Conservation (phyloP, 2,797 vertebrate species). For the Xenopus petersii region DNA sequence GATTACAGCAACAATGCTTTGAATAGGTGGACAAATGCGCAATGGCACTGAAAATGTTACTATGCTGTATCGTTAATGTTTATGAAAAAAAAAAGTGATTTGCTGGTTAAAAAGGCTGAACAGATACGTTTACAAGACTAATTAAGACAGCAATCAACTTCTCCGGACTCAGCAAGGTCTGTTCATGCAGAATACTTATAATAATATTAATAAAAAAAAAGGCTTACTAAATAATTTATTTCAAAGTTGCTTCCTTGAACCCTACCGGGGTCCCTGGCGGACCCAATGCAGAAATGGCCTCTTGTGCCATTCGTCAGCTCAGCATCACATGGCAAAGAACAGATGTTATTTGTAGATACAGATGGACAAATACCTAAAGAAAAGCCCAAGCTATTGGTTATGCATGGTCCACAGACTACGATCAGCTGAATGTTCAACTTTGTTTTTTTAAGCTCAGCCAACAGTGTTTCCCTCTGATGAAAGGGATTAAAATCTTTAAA, state of each 20-base stretch:
- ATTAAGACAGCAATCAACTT: background rate
- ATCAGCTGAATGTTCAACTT: conserved; percentile 1
- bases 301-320: background rate
- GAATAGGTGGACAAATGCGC: background rate
- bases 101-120: background rate
- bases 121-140: conserved; percentile 7
- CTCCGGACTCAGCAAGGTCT: background rate
- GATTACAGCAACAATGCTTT: background rate
- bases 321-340: conserved; percentile 12
- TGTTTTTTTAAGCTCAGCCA: background rate
- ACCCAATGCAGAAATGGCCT: conserved; percentile 15
- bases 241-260: conserved; percentile 4
- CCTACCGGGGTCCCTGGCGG: conserved; percentile 2
- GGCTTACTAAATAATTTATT: conserved; percentile 28
- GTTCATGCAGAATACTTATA: conserved; percentile 1
- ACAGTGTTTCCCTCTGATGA: too few species aligned
- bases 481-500: too few species aligned
- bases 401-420: conserved; percentile 2
- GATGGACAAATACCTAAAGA: background rate
- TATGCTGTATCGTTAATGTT: background rate
- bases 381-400: background rate
- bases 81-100: background rate
- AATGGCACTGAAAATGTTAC: conserved; percentile 6
- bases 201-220: background rate
- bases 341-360: conserved; percentile 44